Evolutionary conservation across 1,140 invertebrate species (phyloP).

Genomic region (Eurosta solidaginis): DNA sequence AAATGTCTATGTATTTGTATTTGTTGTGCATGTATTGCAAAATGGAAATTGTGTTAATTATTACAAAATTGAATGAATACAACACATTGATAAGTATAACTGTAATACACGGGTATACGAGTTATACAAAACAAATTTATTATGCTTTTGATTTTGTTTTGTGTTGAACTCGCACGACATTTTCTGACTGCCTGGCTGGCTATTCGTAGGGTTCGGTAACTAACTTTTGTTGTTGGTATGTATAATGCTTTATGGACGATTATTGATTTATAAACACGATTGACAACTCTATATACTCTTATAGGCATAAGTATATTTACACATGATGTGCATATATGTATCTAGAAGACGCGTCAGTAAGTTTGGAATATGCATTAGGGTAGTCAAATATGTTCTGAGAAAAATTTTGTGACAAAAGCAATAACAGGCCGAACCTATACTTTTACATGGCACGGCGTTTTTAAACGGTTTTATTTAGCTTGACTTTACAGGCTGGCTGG

Average conservation of each 20-base stretch:
- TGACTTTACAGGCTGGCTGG: no score
- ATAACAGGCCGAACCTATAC: no score
- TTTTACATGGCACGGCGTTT: no score
- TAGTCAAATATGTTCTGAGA: no score
- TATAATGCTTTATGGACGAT: not conserved
- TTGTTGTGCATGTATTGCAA: not conserved
- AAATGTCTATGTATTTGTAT: not conserved
- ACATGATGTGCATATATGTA: not conserved
- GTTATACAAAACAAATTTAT: not conserved
- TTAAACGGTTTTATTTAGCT: no score
- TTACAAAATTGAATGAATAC: not conserved
- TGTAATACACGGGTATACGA: not conserved
- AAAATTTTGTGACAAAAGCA: no score
- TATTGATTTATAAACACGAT: not conserved
- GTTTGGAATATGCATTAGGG: no score
- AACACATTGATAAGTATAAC: not conserved
- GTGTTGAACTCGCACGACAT: not conserved
- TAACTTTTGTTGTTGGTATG: constrained; percentile 7
- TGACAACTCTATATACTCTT: not conserved
- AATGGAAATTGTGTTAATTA: constrained; percentile 21
- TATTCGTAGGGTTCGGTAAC: constrained; percentile 24
- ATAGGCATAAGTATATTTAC: not conserved
- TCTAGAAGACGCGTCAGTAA: not conserved
- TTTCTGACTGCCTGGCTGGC: constrained; percentile 14
- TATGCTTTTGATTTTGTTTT: not conserved